A percentile compares a stretch with the other conserved stretches of the same genome.
These are phyloP conservation scores for Teleogryllus oceanicus DNA, from an alignment of 2,888 invertebrate genomes.

Conservation along the genomic window DNA sequence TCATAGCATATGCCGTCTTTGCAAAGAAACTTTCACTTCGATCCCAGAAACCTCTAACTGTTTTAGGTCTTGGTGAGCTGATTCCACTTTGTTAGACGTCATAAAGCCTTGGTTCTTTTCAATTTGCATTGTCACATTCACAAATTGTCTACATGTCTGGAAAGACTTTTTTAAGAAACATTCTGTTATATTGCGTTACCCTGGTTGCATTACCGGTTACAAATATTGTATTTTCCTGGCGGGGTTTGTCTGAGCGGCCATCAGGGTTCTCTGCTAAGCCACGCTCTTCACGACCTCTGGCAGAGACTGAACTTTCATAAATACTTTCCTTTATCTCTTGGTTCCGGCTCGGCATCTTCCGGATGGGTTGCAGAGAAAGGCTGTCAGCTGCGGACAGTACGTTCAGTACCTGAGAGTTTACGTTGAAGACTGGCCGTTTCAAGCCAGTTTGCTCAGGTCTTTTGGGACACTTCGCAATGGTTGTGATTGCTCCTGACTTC, in stretches of 20 bases:
- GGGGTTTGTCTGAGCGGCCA: slow-evolving; percentile 56
- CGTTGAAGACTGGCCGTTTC: slow-evolving; percentile 81
- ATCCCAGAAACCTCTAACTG: slow-evolving; percentile 69
- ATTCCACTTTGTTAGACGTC: slow-evolving; percentile 85
- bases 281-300: slow-evolving; percentile 61
- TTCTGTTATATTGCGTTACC: slow-evolving; percentile 64
- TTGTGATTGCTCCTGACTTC: slow-evolving; percentile 86
- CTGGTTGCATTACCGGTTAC: slow-evolving; percentile 59
- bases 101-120: slow-evolving; percentile 85
- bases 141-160: slow-evolving; percentile 67
- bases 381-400: slow-evolving; percentile 80
- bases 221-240: slow-evolving; percentile 77
- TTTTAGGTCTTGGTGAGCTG: slow-evolving; percentile 78
- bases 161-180: slow-evolving; percentile 74
- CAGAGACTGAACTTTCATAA: slow-evolving; percentile 73
- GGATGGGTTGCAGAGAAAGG: slow-evolving; percentile 84
- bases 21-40: slow-evolving; percentile 75
- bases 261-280: slow-evolving; percentile 43
- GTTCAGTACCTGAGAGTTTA: slow-evolving; percentile 67
- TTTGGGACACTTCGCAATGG: slow-evolving; percentile 78
- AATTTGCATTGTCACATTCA: slow-evolving; percentile 79
- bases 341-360: slow-evolving; percentile 63
- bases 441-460: slow-evolving; percentile 88
- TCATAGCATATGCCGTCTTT: slow-evolving; percentile 59
- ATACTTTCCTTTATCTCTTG: slow-evolving; percentile 66